phyloP scores from a whole-genome alignment of 2,113 vertebrate species.

The Zapus hudsonius region DNA sequence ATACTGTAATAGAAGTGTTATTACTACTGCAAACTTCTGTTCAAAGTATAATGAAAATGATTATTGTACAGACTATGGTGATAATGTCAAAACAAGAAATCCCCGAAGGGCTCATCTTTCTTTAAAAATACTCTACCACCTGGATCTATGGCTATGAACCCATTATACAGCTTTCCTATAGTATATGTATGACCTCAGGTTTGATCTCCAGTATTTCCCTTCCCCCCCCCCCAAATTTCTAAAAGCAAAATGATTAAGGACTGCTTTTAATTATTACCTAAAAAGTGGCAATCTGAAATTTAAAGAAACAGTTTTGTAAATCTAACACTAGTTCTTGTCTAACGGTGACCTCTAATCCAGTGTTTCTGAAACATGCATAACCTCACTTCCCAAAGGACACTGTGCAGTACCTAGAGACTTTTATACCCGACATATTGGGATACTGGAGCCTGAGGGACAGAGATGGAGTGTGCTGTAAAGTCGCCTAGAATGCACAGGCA shows the following conservation, averaged over 20 bases:
- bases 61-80: neutral
- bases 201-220: neutral
- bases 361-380: neutral
- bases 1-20: constrained; percentile 4
- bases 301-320: neutral
- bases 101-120: neutral
- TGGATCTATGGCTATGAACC: neutral
- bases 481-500: neutral
- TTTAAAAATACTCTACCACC: neutral
- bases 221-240: neutral
- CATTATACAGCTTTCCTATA: neutral
- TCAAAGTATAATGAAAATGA: neutral
- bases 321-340: neutral
- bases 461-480: neutral
- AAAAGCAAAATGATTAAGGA: neutral
- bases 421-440: neutral
- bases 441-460: neutral
- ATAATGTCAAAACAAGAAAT: neutral
- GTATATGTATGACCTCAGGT: neutral
- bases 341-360: neutral
- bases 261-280: neutral
- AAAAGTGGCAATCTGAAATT: constrained; percentile 6
- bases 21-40: neutral
- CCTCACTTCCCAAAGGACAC: neutral
- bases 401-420: neutral